Evolutionary conservation across 92 coral and sea anemone genomes (phyloP), one percentile per base, ranked within the genome.

Genomic region (Phenganax stokvisi): DNA sequence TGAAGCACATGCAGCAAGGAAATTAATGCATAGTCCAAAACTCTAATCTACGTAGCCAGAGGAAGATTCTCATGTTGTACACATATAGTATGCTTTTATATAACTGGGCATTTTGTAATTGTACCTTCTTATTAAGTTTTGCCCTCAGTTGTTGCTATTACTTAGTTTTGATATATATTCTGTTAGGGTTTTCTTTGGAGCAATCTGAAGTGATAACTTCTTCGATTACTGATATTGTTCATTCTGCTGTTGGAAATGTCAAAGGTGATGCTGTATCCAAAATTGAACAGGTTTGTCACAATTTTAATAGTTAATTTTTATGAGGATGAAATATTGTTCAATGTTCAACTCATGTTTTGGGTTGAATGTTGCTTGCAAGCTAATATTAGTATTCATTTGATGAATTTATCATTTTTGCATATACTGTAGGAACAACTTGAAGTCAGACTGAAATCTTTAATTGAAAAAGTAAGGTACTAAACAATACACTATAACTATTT

Each of bases 141-240:
- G 2, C 37, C 16, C 12, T 11, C 28, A 27, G 6, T 75, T 37
- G 5, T 37, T 37, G 47, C 47, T 37, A 5, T 37, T 37, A 2
- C 25, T 61, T 9, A 64, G 2, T 62, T 20, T 62, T 25, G 53
- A 1, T n/a, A 11, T 56, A 51, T 16, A 10, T 58, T 16, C 10
- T 15, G 20, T 73, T 70, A 94, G 99, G 96, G 64, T 96, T 90
- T 75, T 84, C 89, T 15, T 74, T 83, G 69, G 89, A 84, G 56
- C 99, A 96, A 71, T 92, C 99, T 52, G 99, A 92, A 81, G 77
- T 89, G 11, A 75, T 96, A 85, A 90, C 99, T 16, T 81, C 91
- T 13, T 84, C 92, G n/a, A 81, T 96, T 17, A 79, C 90, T 10
- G 99, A 96, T 56, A 84, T 92, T 58, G 85, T 96, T 55, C 83